Base-by-base conservation (phyloP, 2,113 vertebrate genomes). In the Melanocharis versteri region DNA sequence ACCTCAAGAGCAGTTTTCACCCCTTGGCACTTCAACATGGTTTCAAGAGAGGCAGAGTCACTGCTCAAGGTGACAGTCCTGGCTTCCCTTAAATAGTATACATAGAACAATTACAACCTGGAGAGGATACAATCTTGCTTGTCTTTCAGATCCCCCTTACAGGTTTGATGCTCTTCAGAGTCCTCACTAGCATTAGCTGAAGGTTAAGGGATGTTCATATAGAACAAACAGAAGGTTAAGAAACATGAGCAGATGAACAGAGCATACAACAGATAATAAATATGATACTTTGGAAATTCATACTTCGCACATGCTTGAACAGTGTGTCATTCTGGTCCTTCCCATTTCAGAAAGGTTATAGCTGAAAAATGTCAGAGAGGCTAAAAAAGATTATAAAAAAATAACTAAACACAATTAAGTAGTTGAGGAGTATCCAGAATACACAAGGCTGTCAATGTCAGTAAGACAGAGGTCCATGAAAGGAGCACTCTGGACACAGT, bases 401-500 rank as follows among this genome's bases (percentile, higher is more conserved):
- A 11, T n/a, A 73, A 57, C 69, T 30, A 7, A 56, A 10, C 18
- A 19, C 14, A 35, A 33, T 14, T 35, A 44, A 27, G 14, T 10
- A 16, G 4, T 47, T 2, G 9, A 47, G 26, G 31, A 73, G 7
- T 19, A 24, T 17, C 30, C 42, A 45, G 68, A 69, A 45, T 11
- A 57, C 26, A 26, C 45, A 53, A 53, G 22, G 24, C 15, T 47
- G 14, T 23, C 22, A 44, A 33, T 42, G 30, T 9, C 33, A 77
- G 0, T 37, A 31, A 62, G 22, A 11, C 7, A 66, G 56, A 54
- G 22, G 62, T 27, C 48, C n/a, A 13, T 12, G 5, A 47, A 39
- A 10, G 2, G 17, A 28, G 40, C 22, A 31, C 27, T 1, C 0
- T 13, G 42, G 23, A 30, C 31, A 44, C 27, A 2, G 0, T 3